Evolutionary conservation across 1,140 invertebrate species (phyloP), one percentile per base, ranked within the genome.

Genomic region (Myzus persicae): DNA sequence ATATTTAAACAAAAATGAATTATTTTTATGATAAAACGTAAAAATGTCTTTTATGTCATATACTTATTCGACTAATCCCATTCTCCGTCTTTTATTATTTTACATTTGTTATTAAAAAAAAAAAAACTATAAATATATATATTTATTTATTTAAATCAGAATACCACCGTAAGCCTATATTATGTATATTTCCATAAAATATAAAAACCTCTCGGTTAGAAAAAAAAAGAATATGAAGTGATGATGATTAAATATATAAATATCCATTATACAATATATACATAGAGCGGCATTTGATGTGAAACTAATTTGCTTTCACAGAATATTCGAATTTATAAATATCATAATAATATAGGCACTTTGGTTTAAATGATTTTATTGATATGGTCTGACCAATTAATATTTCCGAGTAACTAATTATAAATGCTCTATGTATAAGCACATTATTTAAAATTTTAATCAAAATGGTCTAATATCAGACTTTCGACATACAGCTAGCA

Each of bases 1-100:
- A 67, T 67, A 67, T 67, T 67, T 67, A n/a, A n/a, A 67, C 59
- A 67, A 67, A 67, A 67, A 67, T 67, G 59, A 67, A 67, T 31
- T 67, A 67, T n/a, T 67, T 67, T 67, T 67, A 67, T 67, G 59
- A 67, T 26, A 67, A 31, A 67, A 67, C 59, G 31, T 67, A 67
- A 67, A 67, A 67, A 31, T 11, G 59, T 67, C 31, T 67, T 31
- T 67, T 31, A n/a, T 67, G 1, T 59, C 31, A 14, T 67, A 14
- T 31, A 54, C 31, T 67, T 67, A 67, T 67, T 67, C 9, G 11
- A 67, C 31, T 67, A n/a, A 67, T 67, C 31, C 54, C 24, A 59
- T 59, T 59, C 24, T 59, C 59, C 31, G 11, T n/a, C 11, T 67
- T 67, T 67, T 67, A 67, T 31, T 67, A 31, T n/a, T 67, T 67